A percentile compares a stretch with the other conserved stretches of the same genome.
These are phyloP conservation scores for Scaeva pyrastri DNA, from an alignment of 2,888 invertebrate genomes.

Conservation along the genomic window DNA sequence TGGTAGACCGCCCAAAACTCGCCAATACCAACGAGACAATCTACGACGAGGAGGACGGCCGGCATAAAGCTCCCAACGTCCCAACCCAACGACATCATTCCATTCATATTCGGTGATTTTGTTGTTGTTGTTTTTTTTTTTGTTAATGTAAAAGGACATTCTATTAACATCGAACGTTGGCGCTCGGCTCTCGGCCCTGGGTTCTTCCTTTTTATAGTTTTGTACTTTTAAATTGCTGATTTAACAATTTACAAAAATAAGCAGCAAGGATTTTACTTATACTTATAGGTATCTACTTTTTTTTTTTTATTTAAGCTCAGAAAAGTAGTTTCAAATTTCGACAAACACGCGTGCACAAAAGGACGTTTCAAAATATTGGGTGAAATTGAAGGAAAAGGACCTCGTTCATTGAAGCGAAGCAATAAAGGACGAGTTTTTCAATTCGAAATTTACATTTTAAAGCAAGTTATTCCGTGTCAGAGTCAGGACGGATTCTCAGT, in stretches of 20 bases:
- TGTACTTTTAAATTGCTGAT: constrained; percentile 68
- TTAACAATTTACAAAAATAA: constrained; percentile 57
- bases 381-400: constrained; percentile 69
- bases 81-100: background rate
- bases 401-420: constrained; percentile 13
- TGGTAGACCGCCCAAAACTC: background rate
- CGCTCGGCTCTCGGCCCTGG: background rate
- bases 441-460: constrained; percentile 70
- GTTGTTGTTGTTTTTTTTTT: constrained; percentile 25
- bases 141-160: constrained; percentile 60
- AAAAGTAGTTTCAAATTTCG: constrained; percentile 72
- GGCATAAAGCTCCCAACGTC: too few relatives aligned
- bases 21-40: too few relatives aligned
- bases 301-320: constrained; percentile 27
- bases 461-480: constrained; percentile 38
- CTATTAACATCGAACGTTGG: constrained; percentile 63
- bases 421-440: constrained; percentile 53
- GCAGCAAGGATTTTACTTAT: background rate
- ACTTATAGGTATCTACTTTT: background rate
- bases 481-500: constrained; percentile 41
- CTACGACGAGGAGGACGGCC: too few relatives aligned
- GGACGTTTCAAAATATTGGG: constrained; percentile 48
- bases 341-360: constrained; percentile 60
- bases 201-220: constrained; percentile 35
- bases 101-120: constrained; percentile 32